phyloP scores from a whole-genome alignment of 1,140 invertebrate species.

The Hylaeus anthracinus region DNA sequence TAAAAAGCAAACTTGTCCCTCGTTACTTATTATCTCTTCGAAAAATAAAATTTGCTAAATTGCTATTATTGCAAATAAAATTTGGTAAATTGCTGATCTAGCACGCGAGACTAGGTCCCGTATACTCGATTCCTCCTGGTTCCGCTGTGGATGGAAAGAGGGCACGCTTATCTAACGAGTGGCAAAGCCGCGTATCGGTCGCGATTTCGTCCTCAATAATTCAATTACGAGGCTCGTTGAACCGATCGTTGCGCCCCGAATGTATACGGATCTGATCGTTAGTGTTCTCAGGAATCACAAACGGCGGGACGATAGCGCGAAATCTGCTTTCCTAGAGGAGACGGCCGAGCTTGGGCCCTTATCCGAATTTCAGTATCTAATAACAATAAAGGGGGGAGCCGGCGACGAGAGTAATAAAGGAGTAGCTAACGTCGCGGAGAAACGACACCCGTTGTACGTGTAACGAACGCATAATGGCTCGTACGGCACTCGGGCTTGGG shows the following conservation, averaged over 20 bases:
- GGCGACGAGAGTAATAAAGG: constrained; percentile 36
- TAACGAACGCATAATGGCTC: constrained; percentile 42
- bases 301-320: constrained; percentile 5
- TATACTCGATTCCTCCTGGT: too few species aligned
- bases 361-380: constrained; percentile 34
- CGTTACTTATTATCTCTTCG: too few species aligned
- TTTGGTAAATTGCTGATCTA: too few species aligned
- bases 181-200: background rate
- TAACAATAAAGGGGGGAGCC: constrained; percentile 32
- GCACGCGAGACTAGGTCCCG: too few species aligned
- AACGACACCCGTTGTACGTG: constrained; percentile 29
- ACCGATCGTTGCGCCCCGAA: background rate
- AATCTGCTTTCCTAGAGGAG: constrained; percentile 19
- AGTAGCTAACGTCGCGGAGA: constrained; percentile 4
- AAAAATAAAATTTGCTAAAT: too few species aligned
- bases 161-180: background rate
- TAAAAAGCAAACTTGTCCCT: too few species aligned
- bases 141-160: background rate
- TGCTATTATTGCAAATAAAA: too few species aligned
- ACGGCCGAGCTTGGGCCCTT: background rate
- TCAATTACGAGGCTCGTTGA: constrained; percentile 10
- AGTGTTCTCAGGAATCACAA: constrained; percentile 10
- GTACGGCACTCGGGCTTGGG: background rate
- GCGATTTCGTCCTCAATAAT: constrained; percentile 3
- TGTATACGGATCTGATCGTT: background rate